These are phyloP conservation scores for Camponotus vicinus DNA, from an alignment of 1,140 invertebrate species.

Conservation along the genomic window DNA sequence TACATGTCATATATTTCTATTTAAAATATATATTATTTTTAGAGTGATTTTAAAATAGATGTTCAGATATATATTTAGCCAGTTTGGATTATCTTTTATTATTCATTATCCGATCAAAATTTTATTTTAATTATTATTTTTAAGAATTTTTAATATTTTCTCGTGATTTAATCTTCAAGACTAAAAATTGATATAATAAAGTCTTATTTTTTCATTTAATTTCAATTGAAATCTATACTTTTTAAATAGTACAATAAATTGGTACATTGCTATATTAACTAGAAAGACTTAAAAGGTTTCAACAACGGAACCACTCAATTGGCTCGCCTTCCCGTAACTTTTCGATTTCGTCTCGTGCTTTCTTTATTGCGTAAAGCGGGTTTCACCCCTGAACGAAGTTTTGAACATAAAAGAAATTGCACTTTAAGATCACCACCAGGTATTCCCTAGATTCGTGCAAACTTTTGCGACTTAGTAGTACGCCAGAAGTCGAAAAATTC, in stretches of 20 bases:
- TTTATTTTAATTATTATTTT: neutral
- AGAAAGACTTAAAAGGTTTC: neutral
- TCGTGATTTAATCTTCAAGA: too few species aligned
- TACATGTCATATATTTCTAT: neutral
- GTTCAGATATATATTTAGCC: neutral
- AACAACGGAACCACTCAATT: neutral
- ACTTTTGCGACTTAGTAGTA: slow-evolving; percentile 31
- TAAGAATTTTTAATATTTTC: slow-evolving; percentile 6
- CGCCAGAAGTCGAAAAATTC: slow-evolving; percentile 1
- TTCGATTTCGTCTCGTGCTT: neutral
- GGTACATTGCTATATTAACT: neutral
- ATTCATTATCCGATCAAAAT: neutral
- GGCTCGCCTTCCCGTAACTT: slow-evolving; percentile 1
- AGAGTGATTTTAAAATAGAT: neutral
- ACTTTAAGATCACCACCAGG: slow-evolving; percentile 32
- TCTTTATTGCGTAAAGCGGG: slow-evolving; percentile 58
- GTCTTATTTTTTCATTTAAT: neutral
- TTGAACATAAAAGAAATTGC: slow-evolving; percentile 19
- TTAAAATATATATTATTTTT: neutral
- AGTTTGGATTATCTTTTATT: neutral
- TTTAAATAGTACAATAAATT: neutral
- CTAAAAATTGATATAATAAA: neutral
- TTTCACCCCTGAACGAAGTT: slow-evolving; percentile 57
- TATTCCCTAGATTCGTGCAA: slow-evolving; percentile 50
- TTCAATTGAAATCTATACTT: neutral